Conservation (phyloP, 1,140 invertebrate genomes). For the Zaprionus gabonicus region DNA sequence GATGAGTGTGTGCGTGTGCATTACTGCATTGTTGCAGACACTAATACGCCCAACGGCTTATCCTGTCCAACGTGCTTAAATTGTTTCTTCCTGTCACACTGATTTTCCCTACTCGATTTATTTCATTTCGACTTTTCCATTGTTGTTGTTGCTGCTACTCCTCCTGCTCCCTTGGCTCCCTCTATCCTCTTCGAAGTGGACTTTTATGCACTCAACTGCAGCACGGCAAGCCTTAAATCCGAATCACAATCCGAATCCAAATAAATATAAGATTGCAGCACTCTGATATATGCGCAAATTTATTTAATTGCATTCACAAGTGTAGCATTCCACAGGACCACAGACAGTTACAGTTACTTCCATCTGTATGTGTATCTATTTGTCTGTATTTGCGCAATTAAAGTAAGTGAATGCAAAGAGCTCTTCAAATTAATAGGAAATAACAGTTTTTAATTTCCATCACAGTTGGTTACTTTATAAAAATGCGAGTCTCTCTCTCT, state of each 20-base stretch:
- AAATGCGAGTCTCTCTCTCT: too few relatives aligned
- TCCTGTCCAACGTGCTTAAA: slow-evolving; percentile 82
- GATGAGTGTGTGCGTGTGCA: slow-evolving; percentile 30
- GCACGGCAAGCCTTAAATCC: slow-evolving; percentile 55
- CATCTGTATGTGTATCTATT: slow-evolving; percentile 16
- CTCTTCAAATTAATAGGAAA: slow-evolving; percentile 1
- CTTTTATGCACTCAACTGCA: slow-evolving; percentile 61
- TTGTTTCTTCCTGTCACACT: slow-evolving; percentile 81
- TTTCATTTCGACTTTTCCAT: slow-evolving; percentile 62
- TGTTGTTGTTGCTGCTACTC: slow-evolving; percentile 29
- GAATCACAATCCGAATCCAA: slow-evolving; percentile 43
- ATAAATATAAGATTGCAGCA: slow-evolving; percentile 65
- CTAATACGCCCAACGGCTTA: slow-evolving; percentile 66
- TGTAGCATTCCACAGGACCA: slow-evolving; percentile 1
- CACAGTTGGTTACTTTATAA: too few relatives aligned
- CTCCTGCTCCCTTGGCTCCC: neutral
- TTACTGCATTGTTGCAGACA: slow-evolving; percentile 75
- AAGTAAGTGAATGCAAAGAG: neutral
- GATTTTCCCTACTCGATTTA: slow-evolving; percentile 78
- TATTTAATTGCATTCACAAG: slow-evolving; percentile 68
- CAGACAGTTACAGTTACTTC: slow-evolving; percentile 32
- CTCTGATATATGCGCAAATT: slow-evolving; percentile 36
- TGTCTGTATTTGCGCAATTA: neutral
- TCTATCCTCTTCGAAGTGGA: slow-evolving; percentile 50
- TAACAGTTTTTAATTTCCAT: neutral